phyloP scores from a whole-genome alignment of 2,113 vertebrate genomes.

The western clawed frog (Xenopus tropicalis) region UCB_Xtro_10.0 CM004451.2:91121001-91121500 shows the following conservation, averaged over 20 bases:
- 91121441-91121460: no score
- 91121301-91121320: constrained; percentile 83
- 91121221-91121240: not conserved
- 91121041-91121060: constrained; percentile 41
- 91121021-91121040: not conserved
- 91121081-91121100: constrained; percentile 74
- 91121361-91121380: no score
- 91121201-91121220: constrained; percentile 44
- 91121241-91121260: constrained; percentile 54
- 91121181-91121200: constrained; percentile 67
- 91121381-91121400: no score
- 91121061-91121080: constrained; percentile 90
- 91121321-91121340: constrained; percentile 11
- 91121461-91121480: no score
- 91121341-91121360: no score
- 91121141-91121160: constrained; percentile 72
- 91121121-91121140: constrained; percentile 80
- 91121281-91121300: constrained; percentile 76
- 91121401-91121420: no score
- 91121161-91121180: constrained; percentile 89
- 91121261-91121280: constrained; percentile 61
- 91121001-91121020: constrained; percentile 1
- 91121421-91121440: no score
- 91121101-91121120: constrained; percentile 82
- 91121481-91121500: no score